These are phyloP conservation scores for Eupeodes luniger DNA, from an alignment of 2,888 invertebrate species.

Conservation along the genomic window DNA sequence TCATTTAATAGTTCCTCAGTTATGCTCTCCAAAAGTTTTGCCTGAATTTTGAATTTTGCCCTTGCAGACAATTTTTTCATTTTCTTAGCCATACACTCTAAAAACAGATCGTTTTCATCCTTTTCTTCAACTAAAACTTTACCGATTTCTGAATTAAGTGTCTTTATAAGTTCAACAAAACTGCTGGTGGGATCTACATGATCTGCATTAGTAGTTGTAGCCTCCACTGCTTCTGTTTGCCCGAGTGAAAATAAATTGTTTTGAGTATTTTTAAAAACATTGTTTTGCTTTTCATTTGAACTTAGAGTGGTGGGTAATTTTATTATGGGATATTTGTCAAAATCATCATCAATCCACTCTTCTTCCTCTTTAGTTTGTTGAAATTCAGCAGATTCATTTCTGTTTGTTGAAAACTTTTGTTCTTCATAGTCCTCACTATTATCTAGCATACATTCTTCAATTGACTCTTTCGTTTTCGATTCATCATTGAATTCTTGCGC, in stretches of 20 bases:
- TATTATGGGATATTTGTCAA: background rate
- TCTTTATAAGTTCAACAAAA: background rate
- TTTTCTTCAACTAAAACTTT: constrained; percentile 1
- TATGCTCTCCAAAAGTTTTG: background rate
- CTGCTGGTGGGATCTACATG: background rate
- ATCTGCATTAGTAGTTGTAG: background rate
- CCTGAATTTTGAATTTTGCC: constrained; percentile 26
- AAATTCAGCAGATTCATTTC: background rate
- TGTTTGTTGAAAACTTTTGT: background rate
- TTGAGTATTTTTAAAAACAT: background rate
- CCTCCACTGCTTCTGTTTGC: background rate
- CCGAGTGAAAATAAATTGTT: background rate
- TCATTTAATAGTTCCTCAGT: constrained; percentile 31
- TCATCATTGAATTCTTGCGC: background rate
- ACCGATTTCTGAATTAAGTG: background rate
- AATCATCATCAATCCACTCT: background rate
- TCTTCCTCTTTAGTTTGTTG: background rate
- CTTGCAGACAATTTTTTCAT: constrained; percentile 30
- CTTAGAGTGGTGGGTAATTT: background rate
- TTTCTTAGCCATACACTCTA: constrained; percentile 38
- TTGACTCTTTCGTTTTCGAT: background rate
- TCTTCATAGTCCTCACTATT: background rate
- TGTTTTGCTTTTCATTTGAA: background rate
- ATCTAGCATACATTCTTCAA: background rate
- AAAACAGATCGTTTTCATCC: constrained; percentile 38